Conservation (phyloP, 2,888 invertebrate genomes). For the Aporophyla nigra region DNA sequence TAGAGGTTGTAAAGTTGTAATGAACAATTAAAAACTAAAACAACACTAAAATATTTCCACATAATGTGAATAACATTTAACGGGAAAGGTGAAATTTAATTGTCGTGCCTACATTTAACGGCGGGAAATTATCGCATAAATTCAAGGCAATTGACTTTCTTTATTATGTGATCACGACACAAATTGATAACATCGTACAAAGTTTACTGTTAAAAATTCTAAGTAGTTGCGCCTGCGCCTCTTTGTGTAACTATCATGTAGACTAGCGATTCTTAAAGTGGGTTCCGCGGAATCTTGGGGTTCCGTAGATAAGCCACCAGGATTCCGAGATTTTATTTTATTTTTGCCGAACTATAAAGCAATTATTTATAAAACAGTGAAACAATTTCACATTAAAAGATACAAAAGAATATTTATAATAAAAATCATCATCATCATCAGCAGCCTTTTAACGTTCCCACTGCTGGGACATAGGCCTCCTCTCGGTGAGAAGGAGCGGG, state of each 20-base stretch:
- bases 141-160: conserved; percentile 48
- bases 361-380: too few species aligned
- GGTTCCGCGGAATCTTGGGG: too few species aligned
- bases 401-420: too few species aligned
- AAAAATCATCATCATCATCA: too few species aligned
- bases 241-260: conserved; percentile 4
- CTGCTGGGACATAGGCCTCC: too few species aligned
- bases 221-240: conserved; percentile 1
- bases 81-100: conserved; percentile 64
- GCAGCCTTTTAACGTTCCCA: too few species aligned
- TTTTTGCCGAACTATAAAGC: too few species aligned
- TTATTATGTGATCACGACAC: conserved; percentile 56
- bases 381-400: too few species aligned
- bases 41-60: conserved; percentile 30
- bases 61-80: conserved; percentile 40
- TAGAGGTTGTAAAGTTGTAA: conserved; percentile 43
- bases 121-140: conserved; percentile 59
- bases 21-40: conserved; percentile 37
- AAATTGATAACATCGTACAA: conserved; percentile 32
- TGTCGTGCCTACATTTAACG: conserved; percentile 51
- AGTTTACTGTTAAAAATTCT: conserved; percentile 36
- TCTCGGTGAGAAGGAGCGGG: too few species aligned
- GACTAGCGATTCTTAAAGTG: too few species aligned
- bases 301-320: too few species aligned
- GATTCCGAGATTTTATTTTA: too few species aligned